phyloP scores from a whole-genome alignment of 1,140 invertebrate genomes.

The Whitmania pigra region DNA sequence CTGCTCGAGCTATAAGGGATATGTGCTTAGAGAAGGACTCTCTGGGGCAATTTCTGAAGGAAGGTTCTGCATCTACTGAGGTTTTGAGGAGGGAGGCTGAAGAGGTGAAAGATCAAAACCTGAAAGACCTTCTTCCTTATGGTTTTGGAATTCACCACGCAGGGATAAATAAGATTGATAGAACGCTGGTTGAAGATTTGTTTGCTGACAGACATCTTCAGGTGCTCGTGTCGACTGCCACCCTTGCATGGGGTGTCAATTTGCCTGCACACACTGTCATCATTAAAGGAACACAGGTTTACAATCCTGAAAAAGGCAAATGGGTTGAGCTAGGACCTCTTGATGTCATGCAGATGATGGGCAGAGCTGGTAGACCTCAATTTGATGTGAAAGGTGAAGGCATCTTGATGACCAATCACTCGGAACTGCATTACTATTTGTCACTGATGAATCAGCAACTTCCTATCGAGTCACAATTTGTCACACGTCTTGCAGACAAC shows the following conservation, averaged over 20 bases:
- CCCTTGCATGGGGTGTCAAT: slow-evolving; percentile 98
- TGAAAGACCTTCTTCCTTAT: slow-evolving; percentile 92
- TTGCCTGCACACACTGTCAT: slow-evolving; percentile 97
- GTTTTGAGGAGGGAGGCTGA: slow-evolving; percentile 89
- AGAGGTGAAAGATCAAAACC: slow-evolving; percentile 81
- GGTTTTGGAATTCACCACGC: slow-evolving; percentile 99
- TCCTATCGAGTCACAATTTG: slow-evolving; percentile 52
- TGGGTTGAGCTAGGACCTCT: slow-evolving; percentile 94
- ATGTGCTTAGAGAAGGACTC: slow-evolving; percentile 97
- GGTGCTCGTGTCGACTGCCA: slow-evolving; percentile 93
- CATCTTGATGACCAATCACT: slow-evolving; percentile 96
- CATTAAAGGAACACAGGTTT: slow-evolving; percentile 97
- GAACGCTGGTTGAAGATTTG: slow-evolving; percentile 94
- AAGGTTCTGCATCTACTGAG: slow-evolving; percentile 93
- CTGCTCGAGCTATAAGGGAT: slow-evolving; percentile 82
- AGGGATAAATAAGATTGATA: slow-evolving; percentile 93
- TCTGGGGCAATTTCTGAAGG: slow-evolving; percentile 80
- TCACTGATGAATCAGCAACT: slow-evolving; percentile 91
- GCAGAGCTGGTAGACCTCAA: slow-evolving; percentile 89
- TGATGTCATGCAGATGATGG: slow-evolving; percentile 95
- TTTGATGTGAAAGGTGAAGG: slow-evolving; percentile 98
- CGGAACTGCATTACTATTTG: slow-evolving; percentile 93
- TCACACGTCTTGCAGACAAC: slow-evolving; percentile 71
- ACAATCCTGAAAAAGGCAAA: slow-evolving; percentile 92
- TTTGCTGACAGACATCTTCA: slow-evolving; percentile 97